These are phyloP conservation scores for Philhelius pedissequus DNA, from an alignment of 2,888 invertebrate genomes.

Conservation along the genomic window DNA sequence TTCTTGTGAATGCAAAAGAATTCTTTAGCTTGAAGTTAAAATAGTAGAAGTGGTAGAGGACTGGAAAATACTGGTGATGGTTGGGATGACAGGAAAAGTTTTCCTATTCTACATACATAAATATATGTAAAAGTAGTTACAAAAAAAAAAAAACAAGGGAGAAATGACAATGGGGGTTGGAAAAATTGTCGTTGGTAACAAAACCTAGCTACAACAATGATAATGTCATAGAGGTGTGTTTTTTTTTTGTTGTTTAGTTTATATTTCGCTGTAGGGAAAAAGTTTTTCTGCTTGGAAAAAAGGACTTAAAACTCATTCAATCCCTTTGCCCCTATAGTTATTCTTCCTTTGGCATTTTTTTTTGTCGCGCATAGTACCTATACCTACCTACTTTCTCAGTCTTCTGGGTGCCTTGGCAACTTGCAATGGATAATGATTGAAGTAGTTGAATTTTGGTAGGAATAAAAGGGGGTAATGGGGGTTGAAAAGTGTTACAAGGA, in stretches of 20 bases:
- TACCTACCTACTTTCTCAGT: conserved; percentile 21
- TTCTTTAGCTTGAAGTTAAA: not conserved
- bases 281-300: conserved; percentile 40
- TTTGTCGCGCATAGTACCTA: not conserved
- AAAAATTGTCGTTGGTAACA: conserved; percentile 66
- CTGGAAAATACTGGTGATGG: not conserved
- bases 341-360: conserved; percentile 30
- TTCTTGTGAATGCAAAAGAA: conserved; percentile 14
- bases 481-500: not conserved
- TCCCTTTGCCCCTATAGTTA: conserved; percentile 35
- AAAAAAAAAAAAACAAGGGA: not conserved
- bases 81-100: conserved; percentile 22
- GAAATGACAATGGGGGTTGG: conserved; percentile 1
- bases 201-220: conserved; percentile 68
- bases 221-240: conserved; percentile 58
- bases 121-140: conserved; percentile 9
- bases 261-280: conserved; percentile 9
- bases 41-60: not conserved
- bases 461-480: not conserved
- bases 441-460: not conserved
- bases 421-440: conserved; percentile 23
- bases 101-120: conserved; percentile 27
- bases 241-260: conserved; percentile 17
- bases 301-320: conserved; percentile 45
- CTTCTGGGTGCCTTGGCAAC: conserved; percentile 42